Evolutionary conservation across 2,888 invertebrate genomes (phyloP).

Genomic region (Tricholauxania praeusta): DNA sequence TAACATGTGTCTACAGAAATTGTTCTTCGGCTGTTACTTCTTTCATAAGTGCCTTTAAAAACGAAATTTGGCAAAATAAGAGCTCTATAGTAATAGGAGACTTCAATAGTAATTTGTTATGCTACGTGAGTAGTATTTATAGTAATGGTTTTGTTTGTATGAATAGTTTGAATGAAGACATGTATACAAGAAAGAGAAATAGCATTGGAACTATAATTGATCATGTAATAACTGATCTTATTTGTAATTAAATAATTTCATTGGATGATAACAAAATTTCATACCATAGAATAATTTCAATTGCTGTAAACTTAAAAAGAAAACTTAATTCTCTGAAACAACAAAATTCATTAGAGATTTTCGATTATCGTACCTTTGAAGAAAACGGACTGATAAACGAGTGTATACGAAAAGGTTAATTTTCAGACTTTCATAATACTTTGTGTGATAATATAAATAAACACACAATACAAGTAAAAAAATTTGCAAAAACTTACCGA

Average conservation of each 20-base stretch:
- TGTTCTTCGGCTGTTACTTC: no score
- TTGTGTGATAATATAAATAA: not conserved
- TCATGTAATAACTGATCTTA: constrained; percentile 18
- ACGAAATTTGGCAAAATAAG: not conserved
- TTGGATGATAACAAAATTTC: no score
- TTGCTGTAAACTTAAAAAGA: not conserved
- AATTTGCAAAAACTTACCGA: no score
- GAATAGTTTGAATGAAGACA: not conserved
- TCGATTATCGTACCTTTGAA: constrained; percentile 19
- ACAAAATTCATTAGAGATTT: not conserved
- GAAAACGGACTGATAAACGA: constrained; percentile 7
- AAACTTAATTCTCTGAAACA: not conserved
- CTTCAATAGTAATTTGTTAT: not conserved
- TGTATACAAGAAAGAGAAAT: constrained; percentile 12
- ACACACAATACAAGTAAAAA: not conserved
- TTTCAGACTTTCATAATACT: not conserved
- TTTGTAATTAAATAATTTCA: no score
- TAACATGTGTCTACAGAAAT: no score
- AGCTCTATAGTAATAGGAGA: not conserved
- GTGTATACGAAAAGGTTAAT: not conserved
- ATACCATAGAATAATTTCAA: constrained; percentile 12
- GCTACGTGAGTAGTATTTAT: not conserved
- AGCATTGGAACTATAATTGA: constrained; percentile 11
- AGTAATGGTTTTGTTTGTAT: not conserved
- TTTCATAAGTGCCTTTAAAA: no score